Evolutionary conservation across 2,888 invertebrate genomes (phyloP), one percentile per base, ranked within the genome.

Genomic region (Agrochola macilenta): DNA sequence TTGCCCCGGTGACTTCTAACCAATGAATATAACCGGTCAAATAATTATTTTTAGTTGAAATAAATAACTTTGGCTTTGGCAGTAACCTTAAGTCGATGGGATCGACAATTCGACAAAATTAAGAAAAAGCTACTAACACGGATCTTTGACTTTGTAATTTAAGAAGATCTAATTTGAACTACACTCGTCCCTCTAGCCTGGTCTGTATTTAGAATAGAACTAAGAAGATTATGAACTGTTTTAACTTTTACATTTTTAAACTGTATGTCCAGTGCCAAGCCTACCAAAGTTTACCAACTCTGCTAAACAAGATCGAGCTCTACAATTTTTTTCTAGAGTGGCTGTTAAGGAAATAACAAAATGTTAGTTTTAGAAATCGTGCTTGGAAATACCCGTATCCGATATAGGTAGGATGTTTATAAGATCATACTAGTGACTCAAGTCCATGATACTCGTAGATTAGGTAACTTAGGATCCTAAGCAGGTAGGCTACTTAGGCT

Each of bases 131-230:
- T 17, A 58, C 64, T 26, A 57, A 49, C 71, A 64, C 46, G 66
- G 14, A 30, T 69, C 52, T 70, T 81, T 70, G 74, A 69, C 78
- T 88, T 85, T 78, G 78, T 83, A 84, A 89, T 86, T 76, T 75
- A 79, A 87, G 85, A 87, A 81, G 81, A 43, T 83, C 82, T 89
- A 88, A 86, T 79, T 86, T 88, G 88, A 90, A 76, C 80, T 84
- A 35, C 69, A 54, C 66, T 54, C 58, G 20, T 49, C 49, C 49
- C 39, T 60, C 70, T 57, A 49, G 58, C 46, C 23, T 54, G 57
- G 35, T 23, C 39, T 52, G 30, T 14, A 30, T 49, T 76, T 52
- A 43, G 17, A 79, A 79, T 58, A 49, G 14, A 77, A 77, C n/a
- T n/a, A 69, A 77, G 14, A 69, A 39, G 35, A 74, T 57, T 5